Base-by-base conservation (phyloP, 2,797 vertebrate genomes). In the Arrhamphus sclerolepis region DNA sequence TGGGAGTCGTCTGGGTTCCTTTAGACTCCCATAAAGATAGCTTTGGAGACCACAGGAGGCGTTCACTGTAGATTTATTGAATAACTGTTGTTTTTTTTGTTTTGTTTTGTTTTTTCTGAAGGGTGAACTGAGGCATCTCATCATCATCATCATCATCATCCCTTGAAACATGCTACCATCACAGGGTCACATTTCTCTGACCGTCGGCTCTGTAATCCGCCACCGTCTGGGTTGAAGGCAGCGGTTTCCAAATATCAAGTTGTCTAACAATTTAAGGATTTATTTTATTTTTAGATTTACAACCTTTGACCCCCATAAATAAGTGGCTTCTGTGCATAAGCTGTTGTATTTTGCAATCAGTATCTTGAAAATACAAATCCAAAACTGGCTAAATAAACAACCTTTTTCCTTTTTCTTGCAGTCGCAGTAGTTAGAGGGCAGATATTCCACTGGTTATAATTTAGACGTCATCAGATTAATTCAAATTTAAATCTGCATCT, bases 121-220 rank as follows among this genome's bases (percentile, higher is more conserved):
- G n/a, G 26, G 19, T 56, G 3, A 31, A 42, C 0, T 3, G 28
- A 38, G 18, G 42, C 42, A 47, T 64, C 41, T 51, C 55, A 21
- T 18, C 54, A 39, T 50, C 31, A 44, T 51, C 55, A 21, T 18
- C 54, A 39, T 50, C 31, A 44, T 6, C 18, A 16, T 38, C 7
- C 39, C 24, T 40, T 51, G 42, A 60, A 53, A 50, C 31, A 53
- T 58, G 49, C 0, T 46, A 51, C 56, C 46, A 44, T 52, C 10
- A 43, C 5, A n/a, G 18, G 21, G 34, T 48, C 26, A 4, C 53
- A 22, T 24, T 52, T 20, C 19, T n/a, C 22, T 28, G 26, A 52
- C 63, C 47, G 43, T 14, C 2, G 3, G 17, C 38, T 55, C 46
- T 41, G 4, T 19, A 16, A 40, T 63, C 18, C 40, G 1, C 40